Conservation (phyloP, 1,140 invertebrate species). For the Scaptomyza montana region DNA sequence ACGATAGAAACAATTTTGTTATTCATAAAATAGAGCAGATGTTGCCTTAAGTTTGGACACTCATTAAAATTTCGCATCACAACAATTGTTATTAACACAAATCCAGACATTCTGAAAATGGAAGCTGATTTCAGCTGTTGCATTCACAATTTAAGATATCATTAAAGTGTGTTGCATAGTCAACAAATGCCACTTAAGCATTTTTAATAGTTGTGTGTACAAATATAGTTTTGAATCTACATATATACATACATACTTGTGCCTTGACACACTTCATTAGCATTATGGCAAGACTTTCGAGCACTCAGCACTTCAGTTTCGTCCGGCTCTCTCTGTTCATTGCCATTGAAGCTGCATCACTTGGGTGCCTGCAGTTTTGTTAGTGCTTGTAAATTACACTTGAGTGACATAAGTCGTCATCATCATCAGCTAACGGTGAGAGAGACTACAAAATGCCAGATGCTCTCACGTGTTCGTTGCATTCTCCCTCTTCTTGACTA, state of each 20-base stretch:
- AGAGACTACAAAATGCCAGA: background rate
- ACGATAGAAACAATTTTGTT: no score
- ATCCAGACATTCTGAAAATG: background rate
- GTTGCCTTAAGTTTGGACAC: background rate
- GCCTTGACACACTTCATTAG: constrained; percentile 28
- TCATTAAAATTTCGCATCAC: background rate
- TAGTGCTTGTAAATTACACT: constrained; percentile 64
- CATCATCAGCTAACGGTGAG: constrained; percentile 15
- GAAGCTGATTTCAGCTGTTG: constrained; percentile 5
- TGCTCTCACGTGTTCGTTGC: constrained; percentile 11
- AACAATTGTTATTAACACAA: background rate
- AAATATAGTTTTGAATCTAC: background rate
- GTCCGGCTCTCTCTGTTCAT: constrained; percentile 19
- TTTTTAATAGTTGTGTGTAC: constrained; percentile 7
- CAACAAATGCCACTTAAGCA: constrained; percentile 34
- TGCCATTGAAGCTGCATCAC: constrained; percentile 30
- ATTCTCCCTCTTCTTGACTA: background rate
- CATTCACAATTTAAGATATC: background rate
- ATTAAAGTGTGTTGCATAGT: constrained; percentile 3
- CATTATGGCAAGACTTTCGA: constrained; percentile 15
- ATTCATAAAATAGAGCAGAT: no score
- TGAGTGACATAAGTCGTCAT: constrained; percentile 63
- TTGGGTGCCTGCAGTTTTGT: constrained; percentile 39
- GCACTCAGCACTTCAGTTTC: constrained; percentile 9
- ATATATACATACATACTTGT: no score